Conservation (phyloP, 2,113 vertebrate species). For the Orcinus orca region DNA sequence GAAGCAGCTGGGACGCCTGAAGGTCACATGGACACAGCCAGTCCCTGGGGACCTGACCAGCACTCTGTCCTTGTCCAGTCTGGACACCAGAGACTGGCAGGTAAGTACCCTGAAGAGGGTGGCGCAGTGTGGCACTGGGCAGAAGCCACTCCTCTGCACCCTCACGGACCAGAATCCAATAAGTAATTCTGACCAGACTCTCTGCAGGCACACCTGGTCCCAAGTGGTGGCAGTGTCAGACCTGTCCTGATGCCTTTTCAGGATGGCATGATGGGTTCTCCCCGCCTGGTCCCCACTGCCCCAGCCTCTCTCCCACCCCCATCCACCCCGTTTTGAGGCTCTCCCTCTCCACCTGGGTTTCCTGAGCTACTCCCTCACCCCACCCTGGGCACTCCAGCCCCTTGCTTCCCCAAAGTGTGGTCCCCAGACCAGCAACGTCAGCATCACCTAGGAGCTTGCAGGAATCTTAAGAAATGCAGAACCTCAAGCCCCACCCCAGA, state of each 20-base stretch:
- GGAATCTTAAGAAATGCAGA: background rate
- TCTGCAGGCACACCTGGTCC: background rate
- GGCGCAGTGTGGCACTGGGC: background rate
- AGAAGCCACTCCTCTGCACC: too few species aligned
- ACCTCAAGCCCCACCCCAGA: background rate
- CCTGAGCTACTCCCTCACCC: background rate
- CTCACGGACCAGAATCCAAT: background rate
- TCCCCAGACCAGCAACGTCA: too few species aligned
- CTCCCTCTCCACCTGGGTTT: background rate
- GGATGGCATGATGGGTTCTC: background rate
- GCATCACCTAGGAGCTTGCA: fast-evolving
- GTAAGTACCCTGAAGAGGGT: background rate
- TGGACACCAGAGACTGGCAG: background rate
- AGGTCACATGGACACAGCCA: background rate
- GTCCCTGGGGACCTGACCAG: background rate
- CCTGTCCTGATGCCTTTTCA: background rate
- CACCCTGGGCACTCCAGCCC: background rate
- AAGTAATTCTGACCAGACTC: background rate
- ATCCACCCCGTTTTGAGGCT: background rate
- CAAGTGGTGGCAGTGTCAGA: background rate
- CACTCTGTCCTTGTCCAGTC: too few species aligned
- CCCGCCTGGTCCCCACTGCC: background rate
- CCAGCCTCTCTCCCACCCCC: background rate
- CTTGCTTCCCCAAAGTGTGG: background rate
- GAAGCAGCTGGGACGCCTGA: background rate